Evolutionary conservation across 2,888 invertebrate species (phyloP), one percentile per base, ranked within the genome.

Genomic region (Zhengitettix transpicula): DNA sequence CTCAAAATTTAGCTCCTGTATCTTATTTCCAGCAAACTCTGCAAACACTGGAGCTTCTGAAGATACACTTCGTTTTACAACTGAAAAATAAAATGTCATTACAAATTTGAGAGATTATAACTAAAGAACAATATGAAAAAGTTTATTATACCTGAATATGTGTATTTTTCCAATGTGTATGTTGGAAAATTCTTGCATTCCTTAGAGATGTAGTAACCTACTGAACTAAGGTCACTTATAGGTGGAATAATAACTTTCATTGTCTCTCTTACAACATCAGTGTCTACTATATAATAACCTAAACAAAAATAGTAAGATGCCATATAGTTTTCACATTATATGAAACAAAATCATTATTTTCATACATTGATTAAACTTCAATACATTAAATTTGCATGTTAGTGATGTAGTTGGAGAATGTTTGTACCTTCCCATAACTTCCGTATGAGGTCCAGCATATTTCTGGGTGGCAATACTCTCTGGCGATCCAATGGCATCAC

Each of bases 401-500:
- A 28, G 28, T 28, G 28, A 28, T 28, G 7, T 5, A 28, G 28
- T 2, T 7, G 28, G 28, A 28, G 28, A 28, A 28, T 28, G 28
- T 28, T 28, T 28, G 28, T 68, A 75, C 78, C 84, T 64, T 82
- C 81, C 72, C 81, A 81, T 82, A 91, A 86, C 74, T 89, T 90
- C 65, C 80, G 77, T 64, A 92, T 77, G 15, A 87, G 81, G 76
- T 93, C 94, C 66, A 81, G 80, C 71, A 89, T 80, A 67, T 85
- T 86, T 65, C 80, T 82, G 7, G 96, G 96, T 52, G 87, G 84
- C 68, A 89, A 74, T 63, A 92, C 87, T 60, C 81, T 75, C 42
- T 79, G 78, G 42, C 87, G 81, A 75, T 95, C 87, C 69, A 96
- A 75, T 1, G 89, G 87, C 89, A 94, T 91, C 16, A 92, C 81